These are phyloP conservation scores for Thalassaphorura encarpata DNA, from an alignment of 1,140 invertebrate species.

Conservation along the genomic window DNA sequence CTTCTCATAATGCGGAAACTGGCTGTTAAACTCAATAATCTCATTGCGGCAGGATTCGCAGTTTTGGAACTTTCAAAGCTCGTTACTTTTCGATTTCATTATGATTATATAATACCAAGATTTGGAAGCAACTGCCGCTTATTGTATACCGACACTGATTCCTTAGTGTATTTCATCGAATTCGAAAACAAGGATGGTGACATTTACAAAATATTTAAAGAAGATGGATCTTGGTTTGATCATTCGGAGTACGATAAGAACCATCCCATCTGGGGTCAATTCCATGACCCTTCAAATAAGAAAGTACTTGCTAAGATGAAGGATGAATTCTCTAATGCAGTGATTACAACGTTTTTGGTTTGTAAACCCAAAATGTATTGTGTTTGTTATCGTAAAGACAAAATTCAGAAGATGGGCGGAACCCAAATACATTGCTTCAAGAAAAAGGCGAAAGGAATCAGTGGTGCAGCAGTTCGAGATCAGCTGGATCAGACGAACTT, in stretches of 20 bases:
- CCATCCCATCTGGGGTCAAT: background rate
- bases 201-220: background rate
- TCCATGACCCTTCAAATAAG: constrained; percentile 5
- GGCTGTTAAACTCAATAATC: constrained; percentile 37
- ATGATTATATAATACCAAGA: constrained; percentile 11
- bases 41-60: constrained; percentile 38
- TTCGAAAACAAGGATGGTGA: background rate
- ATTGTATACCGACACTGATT: constrained; percentile 39
- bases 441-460: no score
- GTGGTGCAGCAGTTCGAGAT: background rate
- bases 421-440: background rate
- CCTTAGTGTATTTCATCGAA: constrained; percentile 6
- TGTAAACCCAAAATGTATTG: constrained; percentile 12
- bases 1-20: constrained; percentile 35
- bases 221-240: background rate
- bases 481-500: background rate
- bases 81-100: constrained; percentile 34
- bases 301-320: constrained; percentile 10
- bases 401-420: background rate
- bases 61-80: constrained; percentile 39
- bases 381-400: background rate
- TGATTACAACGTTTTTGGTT: background rate
- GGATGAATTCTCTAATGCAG: background rate
- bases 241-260: constrained; percentile 3
- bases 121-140: constrained; percentile 32